Evolutionary conservation across 2,797 vertebrate species (phyloP).

Genomic region (Oryzias sinensis): DNA sequence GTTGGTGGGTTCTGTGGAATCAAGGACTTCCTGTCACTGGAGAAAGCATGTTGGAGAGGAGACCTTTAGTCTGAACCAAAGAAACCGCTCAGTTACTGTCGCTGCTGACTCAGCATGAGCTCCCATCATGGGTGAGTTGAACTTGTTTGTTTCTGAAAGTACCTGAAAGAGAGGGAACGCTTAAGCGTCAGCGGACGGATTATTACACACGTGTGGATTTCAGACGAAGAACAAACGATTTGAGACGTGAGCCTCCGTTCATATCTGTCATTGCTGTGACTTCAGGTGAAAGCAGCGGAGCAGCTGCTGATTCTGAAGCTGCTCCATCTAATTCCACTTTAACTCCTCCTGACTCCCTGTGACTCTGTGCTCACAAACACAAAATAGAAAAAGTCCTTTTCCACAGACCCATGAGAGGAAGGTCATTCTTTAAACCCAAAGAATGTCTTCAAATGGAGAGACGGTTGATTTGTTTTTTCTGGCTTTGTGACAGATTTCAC

Average conservation of each 20-base stretch:
- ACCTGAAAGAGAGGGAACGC: neutral
- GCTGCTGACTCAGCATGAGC: conserved; percentile 29
- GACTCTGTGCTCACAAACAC: no score
- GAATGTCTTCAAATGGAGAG: no score
- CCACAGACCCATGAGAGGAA: no score
- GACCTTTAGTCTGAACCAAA: conserved; percentile 4
- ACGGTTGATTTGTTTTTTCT: no score
- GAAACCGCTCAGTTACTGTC: neutral
- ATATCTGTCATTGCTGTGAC: no score
- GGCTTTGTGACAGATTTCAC: no score
- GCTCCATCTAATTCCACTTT: no score
- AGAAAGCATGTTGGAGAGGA: neutral
- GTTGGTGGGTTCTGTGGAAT: neutral
- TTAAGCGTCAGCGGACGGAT: neutral
- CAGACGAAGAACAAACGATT: neutral
- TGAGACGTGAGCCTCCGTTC: neutral
- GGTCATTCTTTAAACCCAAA: no score
- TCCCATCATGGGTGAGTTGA: conserved; percentile 53
- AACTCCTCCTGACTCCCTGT: no score
- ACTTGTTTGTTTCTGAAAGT: conserved; percentile 1
- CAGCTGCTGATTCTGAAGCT: no score
- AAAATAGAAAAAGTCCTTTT: no score
- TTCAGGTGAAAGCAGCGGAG: no score
- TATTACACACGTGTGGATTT: neutral
- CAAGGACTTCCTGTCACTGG: neutral